Evolutionary conservation across 2,888 invertebrate species (phyloP).

Genomic region (Noctua fimbriata): DNA sequence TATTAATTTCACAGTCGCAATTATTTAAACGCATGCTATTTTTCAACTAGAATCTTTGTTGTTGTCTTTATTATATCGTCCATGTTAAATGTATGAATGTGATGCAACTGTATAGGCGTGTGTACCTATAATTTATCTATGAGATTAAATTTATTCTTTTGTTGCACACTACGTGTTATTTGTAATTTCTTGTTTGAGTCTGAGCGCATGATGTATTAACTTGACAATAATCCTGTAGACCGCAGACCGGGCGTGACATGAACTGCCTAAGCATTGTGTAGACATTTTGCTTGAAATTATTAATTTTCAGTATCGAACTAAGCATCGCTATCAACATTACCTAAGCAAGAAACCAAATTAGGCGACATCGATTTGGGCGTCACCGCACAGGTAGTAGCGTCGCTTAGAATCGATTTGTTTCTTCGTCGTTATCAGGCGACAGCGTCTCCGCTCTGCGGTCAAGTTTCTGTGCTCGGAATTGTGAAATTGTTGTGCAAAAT

Average conservation of each 20-base stretch:
- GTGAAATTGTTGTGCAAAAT: constrained; percentile 47
- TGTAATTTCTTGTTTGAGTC: constrained; percentile 87
- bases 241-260: constrained; percentile 65
- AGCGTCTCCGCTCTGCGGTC: constrained; percentile 63
- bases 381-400: constrained; percentile 45
- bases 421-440: constrained; percentile 30
- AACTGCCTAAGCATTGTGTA: constrained; percentile 54
- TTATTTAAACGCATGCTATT: constrained; percentile 58
- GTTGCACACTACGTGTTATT: constrained; percentile 75
- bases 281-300: constrained; percentile 33
- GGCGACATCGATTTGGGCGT: constrained; percentile 42
- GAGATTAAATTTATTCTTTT: constrained; percentile 65
- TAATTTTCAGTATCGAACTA: constrained; percentile 59
- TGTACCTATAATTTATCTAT: constrained; percentile 54
- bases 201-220: constrained; percentile 77
- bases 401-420: constrained; percentile 54
- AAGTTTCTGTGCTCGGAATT: constrained; percentile 43
- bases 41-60: constrained; percentile 16
- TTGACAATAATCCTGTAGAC: constrained; percentile 61
- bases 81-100: constrained; percentile 55
- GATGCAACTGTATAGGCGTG: constrained; percentile 62
- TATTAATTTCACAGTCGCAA: constrained; percentile 65
- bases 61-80: constrained; percentile 19
- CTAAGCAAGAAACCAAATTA: constrained; percentile 28
- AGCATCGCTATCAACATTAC: constrained; percentile 59